A percentile compares a stretch with the other conserved stretches of the same genome.
Evolutionary conservation across 2,113 vertebrate genomes (phyloP).

Genomic region (Hemicordylus capensis): DNA sequence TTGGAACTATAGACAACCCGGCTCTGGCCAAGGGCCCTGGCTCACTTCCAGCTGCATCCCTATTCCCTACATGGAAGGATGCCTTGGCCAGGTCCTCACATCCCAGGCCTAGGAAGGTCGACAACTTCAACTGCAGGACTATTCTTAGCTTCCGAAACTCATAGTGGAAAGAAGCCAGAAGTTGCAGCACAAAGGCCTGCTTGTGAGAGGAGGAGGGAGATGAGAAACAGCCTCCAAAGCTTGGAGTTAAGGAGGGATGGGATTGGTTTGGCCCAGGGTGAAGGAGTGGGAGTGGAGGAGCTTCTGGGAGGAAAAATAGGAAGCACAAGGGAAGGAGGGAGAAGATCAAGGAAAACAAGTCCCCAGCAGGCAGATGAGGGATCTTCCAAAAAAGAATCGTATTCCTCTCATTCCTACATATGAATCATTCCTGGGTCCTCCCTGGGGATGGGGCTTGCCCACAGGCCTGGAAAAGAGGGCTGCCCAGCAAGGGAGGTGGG

Average conservation of each 20-base stretch:
- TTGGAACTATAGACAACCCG: neutral
- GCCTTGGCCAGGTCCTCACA: neutral
- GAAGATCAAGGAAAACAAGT: neutral
- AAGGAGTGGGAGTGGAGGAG: neutral
- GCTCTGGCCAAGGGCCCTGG: neutral
- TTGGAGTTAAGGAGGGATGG: neutral
- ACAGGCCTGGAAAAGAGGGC: neutral
- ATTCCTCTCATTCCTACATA: neutral
- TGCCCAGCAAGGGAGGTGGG: neutral
- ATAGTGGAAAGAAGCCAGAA: slow-evolving; percentile 13
- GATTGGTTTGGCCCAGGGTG: neutral
- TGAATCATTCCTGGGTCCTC: neutral
- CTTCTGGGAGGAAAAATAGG: neutral
- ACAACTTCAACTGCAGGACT: neutral
- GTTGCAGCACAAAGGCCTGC: slow-evolving; percentile 3
- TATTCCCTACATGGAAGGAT: neutral
- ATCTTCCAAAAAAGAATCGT: neutral
- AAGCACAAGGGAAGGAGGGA: neutral
- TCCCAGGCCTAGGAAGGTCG: neutral
- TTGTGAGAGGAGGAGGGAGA: neutral
- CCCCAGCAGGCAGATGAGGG: neutral
- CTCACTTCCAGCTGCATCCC: neutral
- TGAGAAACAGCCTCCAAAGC: slow-evolving; percentile 11
- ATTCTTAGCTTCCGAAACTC: slow-evolving; percentile 22
- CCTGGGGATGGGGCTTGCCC: neutral